phyloP scores from a whole-genome alignment of 2,888 invertebrate species.

The Opisthograptis luteolata region DNA sequence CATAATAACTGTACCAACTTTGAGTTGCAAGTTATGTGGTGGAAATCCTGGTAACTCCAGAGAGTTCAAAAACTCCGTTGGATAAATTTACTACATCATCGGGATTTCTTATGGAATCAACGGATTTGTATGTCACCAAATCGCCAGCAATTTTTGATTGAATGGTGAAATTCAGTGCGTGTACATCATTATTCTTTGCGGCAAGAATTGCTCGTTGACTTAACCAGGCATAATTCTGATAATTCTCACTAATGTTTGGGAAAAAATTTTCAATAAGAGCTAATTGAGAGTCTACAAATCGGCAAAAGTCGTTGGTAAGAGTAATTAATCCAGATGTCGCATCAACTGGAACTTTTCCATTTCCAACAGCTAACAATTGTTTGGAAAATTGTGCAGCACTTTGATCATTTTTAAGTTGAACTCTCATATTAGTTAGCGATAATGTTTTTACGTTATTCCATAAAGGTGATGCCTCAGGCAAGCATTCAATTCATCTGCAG shows the following conservation, averaged over 20 bases:
- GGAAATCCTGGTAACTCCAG: conserved; percentile 44
- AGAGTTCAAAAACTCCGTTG: conserved; percentile 48
- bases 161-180: conserved; percentile 40
- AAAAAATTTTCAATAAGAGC: conserved; percentile 24
- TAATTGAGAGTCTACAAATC: too few relatives aligned
- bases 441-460: conserved; percentile 13
- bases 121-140: conserved; percentile 44
- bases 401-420: conserved; percentile 8
- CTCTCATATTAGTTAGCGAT: conserved; percentile 11
- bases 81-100: conserved; percentile 50
- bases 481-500: conserved; percentile 26
- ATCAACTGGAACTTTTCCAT: conserved; percentile 28
- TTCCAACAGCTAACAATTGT: conserved; percentile 32
- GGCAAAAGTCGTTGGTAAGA: conserved; percentile 30
- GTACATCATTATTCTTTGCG: conserved; percentile 30
- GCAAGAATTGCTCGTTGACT: conserved; percentile 38
- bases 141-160: conserved; percentile 40
- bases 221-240: conserved; percentile 33
- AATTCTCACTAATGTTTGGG: too few relatives aligned
- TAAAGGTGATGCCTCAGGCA: conserved; percentile 21
- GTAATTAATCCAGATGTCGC: conserved; percentile 26
- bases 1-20: conserved; percentile 34
- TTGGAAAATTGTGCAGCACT: conserved; percentile 27
- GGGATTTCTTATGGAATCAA: conserved; percentile 41
- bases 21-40: conserved; percentile 43